Evolutionary conservation across 1,140 invertebrate genomes (phyloP), one percentile per base, ranked within the genome.

Genomic region (Neodiprion pinetum): DNA sequence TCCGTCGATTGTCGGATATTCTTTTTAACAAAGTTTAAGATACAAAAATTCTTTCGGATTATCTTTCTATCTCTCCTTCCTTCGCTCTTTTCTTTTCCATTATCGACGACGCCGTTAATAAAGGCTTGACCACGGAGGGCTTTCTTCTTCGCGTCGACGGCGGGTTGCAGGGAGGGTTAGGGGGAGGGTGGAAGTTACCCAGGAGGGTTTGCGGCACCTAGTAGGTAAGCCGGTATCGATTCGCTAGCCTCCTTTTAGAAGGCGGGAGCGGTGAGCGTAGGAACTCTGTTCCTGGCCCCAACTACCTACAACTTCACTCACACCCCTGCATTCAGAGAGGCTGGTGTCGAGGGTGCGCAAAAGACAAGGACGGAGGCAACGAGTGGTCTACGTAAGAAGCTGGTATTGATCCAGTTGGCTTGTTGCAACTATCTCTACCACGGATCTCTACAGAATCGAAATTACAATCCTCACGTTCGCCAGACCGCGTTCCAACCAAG

Each of bases 361-460:
- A 61, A 61, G 53, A 61, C 53, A 61, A 61, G 53, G 53, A 61
- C 53, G 11, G 53, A 61, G 28, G 28, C 28, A 40, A 12, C 53
- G 53, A 61, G 53, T 61, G 53, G 53, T 61, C 53, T 85, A 86
- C 80, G 83, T 86, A 86, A 86, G 85, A 87, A 85, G 80, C 81
- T 80, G 76, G 83, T 88, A 88, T 88, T 87, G 87, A 88, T 88
- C 86, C 82, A 78, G 80, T 79, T 82, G 82, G 80, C 80, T 79
- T 85, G 83, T 82, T 84, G 81, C 82, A 81, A 82, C 84, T 87
- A 88, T 87, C 85, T 87, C 84, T 87, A 83, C 82, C 84, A 84
- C 80, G 81, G 85, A 86, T 87, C 86, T 86, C 80, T 75, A 80
- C 80, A 78, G 76, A 77, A 75, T 79, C 17, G 67, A 68, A 68